A percentile compares a stretch with the other conserved stretches of the same genome.
These are phyloP conservation scores for Drosophila dives DNA, from an alignment of 2,888 invertebrate genomes.

Conservation along the genomic window DNA sequence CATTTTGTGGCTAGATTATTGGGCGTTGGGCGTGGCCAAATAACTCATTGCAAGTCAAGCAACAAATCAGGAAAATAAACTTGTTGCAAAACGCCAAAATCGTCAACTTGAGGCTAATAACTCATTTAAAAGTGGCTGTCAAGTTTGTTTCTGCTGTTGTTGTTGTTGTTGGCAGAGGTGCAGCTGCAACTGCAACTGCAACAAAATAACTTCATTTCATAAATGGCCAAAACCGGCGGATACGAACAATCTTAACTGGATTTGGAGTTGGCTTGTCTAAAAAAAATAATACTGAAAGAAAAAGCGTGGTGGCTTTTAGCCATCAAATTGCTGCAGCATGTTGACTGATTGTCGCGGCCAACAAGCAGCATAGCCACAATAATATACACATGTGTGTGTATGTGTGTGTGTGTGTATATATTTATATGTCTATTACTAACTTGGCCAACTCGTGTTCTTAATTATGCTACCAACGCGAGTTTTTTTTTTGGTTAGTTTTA, in stretches of 20 bases:
- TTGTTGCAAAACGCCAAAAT: slow-evolving; percentile 62
- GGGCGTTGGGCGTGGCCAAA: slow-evolving; percentile 65
- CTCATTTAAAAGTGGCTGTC: slow-evolving; percentile 74
- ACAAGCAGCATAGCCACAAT: neutral
- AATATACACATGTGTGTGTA: neutral
- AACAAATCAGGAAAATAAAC: slow-evolving; percentile 37
- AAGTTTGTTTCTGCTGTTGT: slow-evolving; percentile 40
- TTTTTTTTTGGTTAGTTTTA: slow-evolving; percentile 16
- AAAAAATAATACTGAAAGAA: slow-evolving; percentile 1
- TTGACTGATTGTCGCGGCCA: slow-evolving; percentile 69
- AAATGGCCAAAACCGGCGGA: slow-evolving; percentile 76
- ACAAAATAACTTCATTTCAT: slow-evolving; percentile 84
- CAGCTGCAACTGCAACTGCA: slow-evolving; percentile 51
- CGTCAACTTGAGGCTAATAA: slow-evolving; percentile 76
- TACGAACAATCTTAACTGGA: slow-evolving; percentile 19
- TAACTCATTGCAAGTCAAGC: slow-evolving; percentile 36
- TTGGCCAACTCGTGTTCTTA: slow-evolving; percentile 77
- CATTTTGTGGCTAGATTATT: slow-evolving; percentile 47
- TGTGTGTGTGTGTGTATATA: slow-evolving; percentile 6
- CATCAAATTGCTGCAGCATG: slow-evolving; percentile 66
- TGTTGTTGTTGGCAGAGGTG: slow-evolving; percentile 23
- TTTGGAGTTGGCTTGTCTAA: slow-evolving; percentile 40
- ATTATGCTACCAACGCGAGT: slow-evolving; percentile 64
- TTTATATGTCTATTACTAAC: slow-evolving; percentile 49
- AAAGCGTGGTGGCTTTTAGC: slow-evolving; percentile 56